These are phyloP conservation scores for Morpho achilles DNA, from an alignment of 2,888 invertebrate genomes.

Conservation along the genomic window DNA sequence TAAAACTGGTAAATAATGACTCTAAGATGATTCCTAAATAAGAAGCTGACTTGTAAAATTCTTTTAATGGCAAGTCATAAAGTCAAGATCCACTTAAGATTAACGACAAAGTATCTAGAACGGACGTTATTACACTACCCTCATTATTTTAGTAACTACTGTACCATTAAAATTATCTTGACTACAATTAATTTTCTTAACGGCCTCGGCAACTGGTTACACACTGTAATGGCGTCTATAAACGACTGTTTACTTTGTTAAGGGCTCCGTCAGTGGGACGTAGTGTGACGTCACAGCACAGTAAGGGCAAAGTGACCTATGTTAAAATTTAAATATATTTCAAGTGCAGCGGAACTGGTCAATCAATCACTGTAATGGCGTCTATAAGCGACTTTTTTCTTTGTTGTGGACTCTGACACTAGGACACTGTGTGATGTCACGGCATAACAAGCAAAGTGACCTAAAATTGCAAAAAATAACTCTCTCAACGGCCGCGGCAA, in stretches of 20 bases:
- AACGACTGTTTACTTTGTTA: conserved; percentile 14
- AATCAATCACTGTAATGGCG: conserved; percentile 8
- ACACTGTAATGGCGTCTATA: conserved; percentile 12
- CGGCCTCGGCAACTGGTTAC: conserved; percentile 17
- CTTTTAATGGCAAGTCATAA: neutral
- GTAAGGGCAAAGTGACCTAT: too few species aligned
- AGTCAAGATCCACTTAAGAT: conserved; percentile 4
- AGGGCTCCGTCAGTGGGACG: neutral
- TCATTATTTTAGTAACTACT: conserved; percentile 11
- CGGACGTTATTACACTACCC: conserved; percentile 2
- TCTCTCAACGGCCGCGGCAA: conserved; percentile 18
- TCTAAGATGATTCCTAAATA: too few species aligned
- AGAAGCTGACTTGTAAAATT: too few species aligned
- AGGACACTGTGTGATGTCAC: too few species aligned
- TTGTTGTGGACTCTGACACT: neutral
- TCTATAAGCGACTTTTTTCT: conserved; percentile 13
- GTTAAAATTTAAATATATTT: too few species aligned
- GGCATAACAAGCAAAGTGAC: too few species aligned
- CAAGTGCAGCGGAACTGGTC: too few species aligned
- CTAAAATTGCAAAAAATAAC: conserved; percentile 7
- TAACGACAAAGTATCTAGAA: conserved; percentile 7
- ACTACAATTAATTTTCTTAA: conserved; percentile 21
- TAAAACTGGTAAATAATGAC: too few species aligned
- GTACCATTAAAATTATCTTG: conserved; percentile 17
- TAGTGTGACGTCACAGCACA: too few species aligned